These are phyloP conservation scores for Poecile atricapillus DNA, from an alignment of 2,113 vertebrate species.

Conservation along the genomic window DNA sequence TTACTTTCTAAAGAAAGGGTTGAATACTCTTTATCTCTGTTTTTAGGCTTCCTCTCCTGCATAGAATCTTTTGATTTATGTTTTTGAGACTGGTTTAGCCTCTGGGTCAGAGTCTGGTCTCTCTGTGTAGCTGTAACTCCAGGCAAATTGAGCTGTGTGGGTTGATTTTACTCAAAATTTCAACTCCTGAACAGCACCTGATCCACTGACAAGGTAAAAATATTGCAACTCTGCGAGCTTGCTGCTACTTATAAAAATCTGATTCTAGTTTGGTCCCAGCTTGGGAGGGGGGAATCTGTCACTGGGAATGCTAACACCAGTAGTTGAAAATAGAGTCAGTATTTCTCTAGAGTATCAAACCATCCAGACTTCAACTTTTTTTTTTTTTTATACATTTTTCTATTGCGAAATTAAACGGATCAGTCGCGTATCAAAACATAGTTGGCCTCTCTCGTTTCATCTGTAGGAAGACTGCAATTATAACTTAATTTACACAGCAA, in stretches of 20 bases:
- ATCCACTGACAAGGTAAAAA: neutral
- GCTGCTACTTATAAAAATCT: slow-evolving; percentile 29
- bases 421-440: slow-evolving; percentile 9
- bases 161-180: neutral
- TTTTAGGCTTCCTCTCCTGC: neutral
- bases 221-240: neutral
- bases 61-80: neutral
- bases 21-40: neutral
- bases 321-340: slow-evolving; percentile 58
- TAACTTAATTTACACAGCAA: slow-evolving; percentile 33
- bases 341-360: slow-evolving; percentile 58
- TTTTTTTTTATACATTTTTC: slow-evolving; percentile 3
- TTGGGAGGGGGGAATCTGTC: neutral
- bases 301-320: neutral
- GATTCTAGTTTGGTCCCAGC: slow-evolving; percentile 5
- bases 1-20: neutral
- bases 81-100: neutral
- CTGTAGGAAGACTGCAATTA: slow-evolving; percentile 56
- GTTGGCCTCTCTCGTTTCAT: slow-evolving; percentile 47
- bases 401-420: neutral
- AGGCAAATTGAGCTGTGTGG: neutral
- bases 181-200: neutral
- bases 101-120: neutral
- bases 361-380: neutral
- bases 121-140: neutral